phyloP scores from a whole-genome alignment of 2,797 vertebrate genomes.

The Decapterus maruadsi region DNA sequence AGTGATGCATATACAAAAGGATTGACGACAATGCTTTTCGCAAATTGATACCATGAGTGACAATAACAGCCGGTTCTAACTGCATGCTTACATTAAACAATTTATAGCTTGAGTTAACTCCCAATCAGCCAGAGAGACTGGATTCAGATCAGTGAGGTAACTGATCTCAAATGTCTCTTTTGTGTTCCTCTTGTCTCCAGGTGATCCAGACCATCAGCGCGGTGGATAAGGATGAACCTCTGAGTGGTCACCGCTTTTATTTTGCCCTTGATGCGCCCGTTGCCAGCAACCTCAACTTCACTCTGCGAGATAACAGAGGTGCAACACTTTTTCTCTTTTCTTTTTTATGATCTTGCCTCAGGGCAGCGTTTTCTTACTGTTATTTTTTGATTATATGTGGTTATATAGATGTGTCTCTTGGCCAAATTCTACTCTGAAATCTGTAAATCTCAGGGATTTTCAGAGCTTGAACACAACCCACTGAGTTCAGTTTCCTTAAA shows the following conservation, averaged over 20 bases:
- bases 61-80: not conserved
- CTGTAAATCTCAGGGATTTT: not conserved
- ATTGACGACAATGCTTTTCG: constrained; percentile 15
- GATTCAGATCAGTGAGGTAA: constrained; percentile 40
- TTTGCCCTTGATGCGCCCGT: constrained; percentile 90
- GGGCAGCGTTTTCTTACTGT: not conserved
- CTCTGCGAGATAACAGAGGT: constrained; percentile 96
- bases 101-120: constrained; percentile 41
- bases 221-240: constrained; percentile 93
- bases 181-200: constrained; percentile 76
- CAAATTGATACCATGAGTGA: constrained; percentile 6
- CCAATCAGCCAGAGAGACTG: constrained; percentile 25
- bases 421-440: too few relatives aligned
- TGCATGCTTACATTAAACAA: constrained; percentile 23
- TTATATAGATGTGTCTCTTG: not conserved
- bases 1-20: constrained; percentile 38
- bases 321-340: not conserved
- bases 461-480: not conserved
- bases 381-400: not conserved
- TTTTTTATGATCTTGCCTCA: not conserved
- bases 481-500: not conserved
- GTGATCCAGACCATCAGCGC: constrained; percentile 97
- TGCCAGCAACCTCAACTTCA: constrained; percentile 94
- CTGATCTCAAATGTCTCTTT: constrained; percentile 23
- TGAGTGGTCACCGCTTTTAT: constrained; percentile 92